Percentiles rank a stretch among this genome's conserved stretches.
Conservation (phyloP, 1,140 invertebrate genomes). For the Eumeta japonica region DNA sequence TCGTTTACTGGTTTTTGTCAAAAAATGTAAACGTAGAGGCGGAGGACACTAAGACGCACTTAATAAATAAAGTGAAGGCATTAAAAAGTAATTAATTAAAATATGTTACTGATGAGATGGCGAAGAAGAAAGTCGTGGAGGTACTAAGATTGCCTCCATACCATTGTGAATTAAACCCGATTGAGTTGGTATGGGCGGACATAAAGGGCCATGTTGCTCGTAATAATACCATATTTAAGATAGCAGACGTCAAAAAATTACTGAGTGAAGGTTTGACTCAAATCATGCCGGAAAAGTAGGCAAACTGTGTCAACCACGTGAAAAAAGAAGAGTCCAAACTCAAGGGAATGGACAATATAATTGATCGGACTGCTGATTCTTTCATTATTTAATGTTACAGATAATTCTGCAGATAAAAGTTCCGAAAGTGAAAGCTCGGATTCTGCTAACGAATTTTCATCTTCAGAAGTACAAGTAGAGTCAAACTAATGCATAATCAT, state of each 20-base stretch:
- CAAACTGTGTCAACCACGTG: conserved; percentile 6
- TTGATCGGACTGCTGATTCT: background rate
- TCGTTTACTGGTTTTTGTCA: conserved; percentile 5
- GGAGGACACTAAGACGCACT: conserved; percentile 1
- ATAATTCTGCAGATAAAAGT: no score
- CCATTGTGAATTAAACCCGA: conserved; percentile 36
- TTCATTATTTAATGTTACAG: conserved; percentile 4
- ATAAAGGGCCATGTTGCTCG: conserved; percentile 25
- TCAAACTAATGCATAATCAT: no score
- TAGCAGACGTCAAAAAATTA: conserved; percentile 9
- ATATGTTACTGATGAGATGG: conserved; percentile 8
- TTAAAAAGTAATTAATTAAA: conserved; percentile 7
- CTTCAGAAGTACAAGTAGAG: no score
- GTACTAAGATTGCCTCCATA: conserved; percentile 28
- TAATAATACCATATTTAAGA: conserved; percentile 9
- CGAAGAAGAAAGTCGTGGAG: conserved; percentile 10
- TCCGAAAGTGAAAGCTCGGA: no score
- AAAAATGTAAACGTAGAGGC: conserved; percentile 4
- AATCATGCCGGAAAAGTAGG: conserved; percentile 6
- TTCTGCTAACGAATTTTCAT: no score
- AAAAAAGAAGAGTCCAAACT: conserved; percentile 3
- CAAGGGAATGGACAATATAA: background rate
- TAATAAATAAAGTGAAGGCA: conserved; percentile 6
- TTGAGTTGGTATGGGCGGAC: conserved; percentile 30
- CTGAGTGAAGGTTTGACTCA: conserved; percentile 6